Conservation (phyloP, 2,797 vertebrate genomes). For the Cyprinella venusta region DNA sequence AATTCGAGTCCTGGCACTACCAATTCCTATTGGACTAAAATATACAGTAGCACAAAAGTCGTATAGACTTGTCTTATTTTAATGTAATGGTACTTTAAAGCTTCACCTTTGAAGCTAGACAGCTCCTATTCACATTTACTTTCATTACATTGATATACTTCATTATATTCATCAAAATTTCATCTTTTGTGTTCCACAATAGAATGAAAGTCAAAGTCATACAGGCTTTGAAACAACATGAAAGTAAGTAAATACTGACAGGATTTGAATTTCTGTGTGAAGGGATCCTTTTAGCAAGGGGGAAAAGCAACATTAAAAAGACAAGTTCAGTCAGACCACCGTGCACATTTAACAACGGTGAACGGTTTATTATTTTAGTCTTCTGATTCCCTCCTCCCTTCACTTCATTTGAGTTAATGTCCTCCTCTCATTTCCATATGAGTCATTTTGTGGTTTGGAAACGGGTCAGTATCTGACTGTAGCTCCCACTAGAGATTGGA, state of each 20-base stretch:
- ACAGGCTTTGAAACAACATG: not conserved
- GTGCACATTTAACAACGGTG: conserved; percentile 67
- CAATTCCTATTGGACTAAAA: not conserved
- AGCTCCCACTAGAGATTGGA: conserved; percentile 61
- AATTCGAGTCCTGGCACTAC: not conserved
- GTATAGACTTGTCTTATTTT: not conserved
- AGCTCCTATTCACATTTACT: not conserved
- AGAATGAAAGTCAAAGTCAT: not conserved
- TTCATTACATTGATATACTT: not conserved
- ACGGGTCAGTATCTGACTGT: conserved; percentile 69
- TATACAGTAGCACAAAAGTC: not conserved
- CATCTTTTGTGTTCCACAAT: not conserved
- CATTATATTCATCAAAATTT: not conserved
- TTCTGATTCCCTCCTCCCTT: conserved; percentile 46
- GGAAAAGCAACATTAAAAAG: conserved; percentile 26
- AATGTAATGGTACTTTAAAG: not conserved
- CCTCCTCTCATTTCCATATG: conserved; percentile 73
- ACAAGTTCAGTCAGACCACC: conserved; percentile 69
- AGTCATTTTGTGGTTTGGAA: conserved; percentile 81
- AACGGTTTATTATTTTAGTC: conserved; percentile 71
- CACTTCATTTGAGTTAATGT: conserved; percentile 57
- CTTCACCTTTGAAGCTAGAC: not conserved
- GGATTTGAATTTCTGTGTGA: conserved; percentile 7
- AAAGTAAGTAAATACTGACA: conserved; percentile 7
- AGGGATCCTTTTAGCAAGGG: not conserved